phyloP scores from a whole-genome alignment of 2,888 invertebrate genomes.

The Hymenopus coronatus region DNA sequence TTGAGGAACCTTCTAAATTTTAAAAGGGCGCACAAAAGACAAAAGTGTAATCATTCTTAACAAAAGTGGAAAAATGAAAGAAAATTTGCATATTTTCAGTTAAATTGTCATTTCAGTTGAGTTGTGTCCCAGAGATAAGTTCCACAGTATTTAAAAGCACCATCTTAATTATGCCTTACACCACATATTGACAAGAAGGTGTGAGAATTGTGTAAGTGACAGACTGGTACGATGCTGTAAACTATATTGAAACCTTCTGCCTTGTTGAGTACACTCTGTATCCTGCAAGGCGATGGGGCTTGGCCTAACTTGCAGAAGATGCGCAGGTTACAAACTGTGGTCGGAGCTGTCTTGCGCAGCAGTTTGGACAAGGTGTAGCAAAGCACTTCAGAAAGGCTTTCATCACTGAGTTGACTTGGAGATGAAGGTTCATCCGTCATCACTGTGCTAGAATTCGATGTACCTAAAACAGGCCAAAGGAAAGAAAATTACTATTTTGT shows the following conservation, averaged over 20 bases:
- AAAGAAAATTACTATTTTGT: not conserved
- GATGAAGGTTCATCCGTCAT: slow-evolving; percentile 33
- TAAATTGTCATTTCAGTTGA: not conserved
- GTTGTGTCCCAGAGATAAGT: not conserved
- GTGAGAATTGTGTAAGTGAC: slow-evolving; percentile 74
- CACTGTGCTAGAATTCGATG: slow-evolving; percentile 25
- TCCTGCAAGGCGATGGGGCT: slow-evolving; percentile 49
- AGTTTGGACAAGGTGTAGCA: slow-evolving; percentile 53
- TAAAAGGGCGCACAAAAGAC: not conserved
- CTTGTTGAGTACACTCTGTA: slow-evolving; percentile 44
- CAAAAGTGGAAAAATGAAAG: not conserved
- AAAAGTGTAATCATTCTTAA: not conserved
- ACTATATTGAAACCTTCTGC: slow-evolving; percentile 54
- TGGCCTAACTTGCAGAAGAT: slow-evolving; percentile 72
- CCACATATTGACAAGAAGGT: slow-evolving; percentile 83
- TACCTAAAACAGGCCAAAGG: slow-evolving; percentile 6
- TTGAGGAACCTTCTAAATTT: not conserved
- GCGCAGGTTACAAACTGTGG: slow-evolving; percentile 61
- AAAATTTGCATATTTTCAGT: not conserved
- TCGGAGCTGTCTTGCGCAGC: slow-evolving; percentile 43
- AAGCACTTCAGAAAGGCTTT: slow-evolving; percentile 50
- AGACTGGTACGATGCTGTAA: slow-evolving; percentile 74
- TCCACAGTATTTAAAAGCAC: not conserved
- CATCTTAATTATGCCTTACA: slow-evolving; percentile 63
- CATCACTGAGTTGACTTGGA: slow-evolving; percentile 46